Evolutionary conservation across 2,113 vertebrate genomes (phyloP), one percentile per base, ranked within the genome.

Genomic region (Elaphurus davidianus): DNA sequence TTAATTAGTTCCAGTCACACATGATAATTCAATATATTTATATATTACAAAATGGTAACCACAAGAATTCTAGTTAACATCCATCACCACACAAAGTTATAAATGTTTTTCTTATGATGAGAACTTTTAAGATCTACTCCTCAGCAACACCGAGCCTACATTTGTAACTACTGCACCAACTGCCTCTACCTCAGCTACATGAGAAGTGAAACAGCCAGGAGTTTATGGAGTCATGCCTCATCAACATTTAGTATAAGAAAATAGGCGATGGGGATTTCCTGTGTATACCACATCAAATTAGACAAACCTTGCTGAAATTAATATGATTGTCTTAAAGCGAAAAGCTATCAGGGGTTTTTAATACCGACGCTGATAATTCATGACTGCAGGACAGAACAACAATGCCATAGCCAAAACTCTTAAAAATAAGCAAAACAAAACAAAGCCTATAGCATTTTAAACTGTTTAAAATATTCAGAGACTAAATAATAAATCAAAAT

Each of bases 401-500:
- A 82, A 67, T 52, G 33, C 40, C 16, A 54, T 16, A 78, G 47
- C 9, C 43, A 36, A 88, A 89, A 62, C 25, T 81, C 59, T 85
- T 91, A 74, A 91, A 95, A 94, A 54, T 10, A 59, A 90, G 33
- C 52, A 93, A 79, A 55, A 64, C 14, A 62, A 95, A 83, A 60
- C 27, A 71, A 54, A 60, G 78, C 62, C 8, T 83, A 27, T 25
- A 60, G 52, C n/a, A 91, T 74, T 93, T 91, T 76, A 60, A 94
- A 89, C 11, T 13, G 13, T 62, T 83, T 21, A 86, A 86, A 94
- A 98, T 82, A 85, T 19, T 64, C 59, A 90, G 54, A 95, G 88
- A 97, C 54, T 52, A 93, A 79, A 79, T 86, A 96, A 92, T 25
- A 92, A 90, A 86, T 10, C 27, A 91, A 96, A 98, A 87, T 50